Evolutionary conservation across 1,140 invertebrate species (phyloP).

Genomic region (Tetramorium alpestre): DNA sequence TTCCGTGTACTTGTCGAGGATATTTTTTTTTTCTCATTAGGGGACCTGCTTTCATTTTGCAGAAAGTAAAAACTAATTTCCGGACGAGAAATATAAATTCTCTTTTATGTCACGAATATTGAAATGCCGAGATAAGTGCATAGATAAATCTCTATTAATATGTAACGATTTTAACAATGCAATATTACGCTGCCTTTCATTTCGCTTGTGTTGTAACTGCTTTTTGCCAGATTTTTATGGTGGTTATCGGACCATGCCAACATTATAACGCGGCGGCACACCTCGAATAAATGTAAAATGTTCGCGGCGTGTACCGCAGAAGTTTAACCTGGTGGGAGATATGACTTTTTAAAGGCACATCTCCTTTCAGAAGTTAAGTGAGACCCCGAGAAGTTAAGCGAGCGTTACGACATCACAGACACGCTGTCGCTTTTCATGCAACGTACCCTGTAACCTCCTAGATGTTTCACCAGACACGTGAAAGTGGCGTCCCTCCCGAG

Average conservation of each 20-base stretch:
- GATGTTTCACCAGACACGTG: constrained; percentile 93
- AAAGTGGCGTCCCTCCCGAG: constrained; percentile 95
- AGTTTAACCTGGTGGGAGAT: constrained; percentile 23
- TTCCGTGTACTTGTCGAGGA: constrained; percentile 3
- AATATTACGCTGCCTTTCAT: neutral
- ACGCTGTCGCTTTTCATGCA: constrained; percentile 52
- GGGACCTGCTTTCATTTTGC: neutral
- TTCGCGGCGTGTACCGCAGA: neutral
- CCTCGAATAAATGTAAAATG: constrained; percentile 24
- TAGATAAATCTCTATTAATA: neutral
- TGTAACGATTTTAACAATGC: neutral
- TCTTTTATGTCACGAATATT: neutral
- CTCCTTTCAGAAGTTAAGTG: constrained; percentile 55
- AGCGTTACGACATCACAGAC: constrained; percentile 51
- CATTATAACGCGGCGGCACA: neutral
- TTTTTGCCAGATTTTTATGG: neutral
- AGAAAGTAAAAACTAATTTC: constrained; percentile 19
- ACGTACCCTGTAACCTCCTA: constrained; percentile 96
- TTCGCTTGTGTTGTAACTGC: neutral
- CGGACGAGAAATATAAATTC: neutral
- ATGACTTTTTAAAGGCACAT: constrained; percentile 45
- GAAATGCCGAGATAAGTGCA: neutral
- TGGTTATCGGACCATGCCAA: neutral
- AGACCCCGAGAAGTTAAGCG: constrained; percentile 47
- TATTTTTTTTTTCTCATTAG: constrained; percentile 7